A percentile compares a stretch with the other conserved stretches of the same genome.
These are phyloP conservation scores for Danio choprae DNA, from an alignment of 2,797 vertebrate genomes.

Conservation along the genomic window DNA sequence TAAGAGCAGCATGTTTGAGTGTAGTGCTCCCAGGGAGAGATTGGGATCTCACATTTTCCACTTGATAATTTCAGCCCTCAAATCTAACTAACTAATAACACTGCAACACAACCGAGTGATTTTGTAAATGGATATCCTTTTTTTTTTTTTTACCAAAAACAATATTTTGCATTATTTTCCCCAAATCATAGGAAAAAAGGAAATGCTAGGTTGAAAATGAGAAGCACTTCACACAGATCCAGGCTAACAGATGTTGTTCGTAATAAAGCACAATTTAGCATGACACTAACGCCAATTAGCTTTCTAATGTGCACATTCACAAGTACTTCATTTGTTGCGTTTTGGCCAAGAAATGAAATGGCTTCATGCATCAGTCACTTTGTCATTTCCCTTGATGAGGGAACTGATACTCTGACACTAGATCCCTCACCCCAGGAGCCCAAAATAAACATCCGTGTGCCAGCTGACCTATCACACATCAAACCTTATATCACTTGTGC, in stretches of 20 bases:
- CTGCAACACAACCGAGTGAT: background rate
- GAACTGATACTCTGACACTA: slow-evolving; percentile 20
- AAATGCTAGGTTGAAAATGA: background rate
- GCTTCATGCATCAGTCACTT: slow-evolving; percentile 31
- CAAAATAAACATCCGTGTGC: slow-evolving; percentile 13
- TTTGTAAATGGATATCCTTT: background rate
- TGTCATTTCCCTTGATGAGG: slow-evolving; percentile 15
- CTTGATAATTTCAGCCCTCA: too few relatives aligned
- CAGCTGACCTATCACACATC: background rate
- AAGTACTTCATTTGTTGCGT: background rate
- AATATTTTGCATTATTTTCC: too few relatives aligned
- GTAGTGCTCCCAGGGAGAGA: too few relatives aligned
- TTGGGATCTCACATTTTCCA: too few relatives aligned
- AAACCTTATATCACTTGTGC: background rate
- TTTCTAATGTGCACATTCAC: slow-evolving; percentile 18
- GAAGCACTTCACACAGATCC: background rate
- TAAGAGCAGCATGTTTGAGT: too few relatives aligned
- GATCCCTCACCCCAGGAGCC: slow-evolving; percentile 21
- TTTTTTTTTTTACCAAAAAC: too few relatives aligned
- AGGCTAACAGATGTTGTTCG: slow-evolving; percentile 61
- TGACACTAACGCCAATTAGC: slow-evolving; percentile 20
- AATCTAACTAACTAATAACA: background rate
- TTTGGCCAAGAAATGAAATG: background rate
- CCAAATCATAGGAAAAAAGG: background rate
- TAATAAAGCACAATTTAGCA: slow-evolving; percentile 54